Conservation (phyloP, 2,888 invertebrate species). For the Phyllotreta striolata region DNA sequence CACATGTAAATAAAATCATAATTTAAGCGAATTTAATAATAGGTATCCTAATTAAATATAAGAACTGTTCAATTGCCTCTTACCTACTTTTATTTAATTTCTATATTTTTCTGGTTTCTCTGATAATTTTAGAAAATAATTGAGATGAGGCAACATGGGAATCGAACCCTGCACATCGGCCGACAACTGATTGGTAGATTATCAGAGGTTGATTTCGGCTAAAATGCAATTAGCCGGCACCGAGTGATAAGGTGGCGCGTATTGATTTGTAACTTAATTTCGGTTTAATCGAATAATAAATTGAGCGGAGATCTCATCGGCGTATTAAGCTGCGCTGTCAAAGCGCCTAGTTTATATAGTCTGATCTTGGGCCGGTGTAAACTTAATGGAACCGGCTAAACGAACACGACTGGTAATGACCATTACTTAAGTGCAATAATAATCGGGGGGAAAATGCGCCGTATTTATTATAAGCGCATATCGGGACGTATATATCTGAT, state of each 20-base stretch:
- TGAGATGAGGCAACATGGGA: constrained; percentile 17
- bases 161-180: constrained; percentile 28
- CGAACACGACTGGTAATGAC: constrained; percentile 22
- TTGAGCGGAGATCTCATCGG: constrained; percentile 30
- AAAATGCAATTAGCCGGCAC: constrained; percentile 40
- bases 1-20: not conserved
- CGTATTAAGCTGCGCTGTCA: constrained; percentile 29
- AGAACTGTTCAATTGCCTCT: too few species aligned
- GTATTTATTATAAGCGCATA: too few species aligned
- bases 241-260: constrained; percentile 35
- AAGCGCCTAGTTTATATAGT: constrained; percentile 22
- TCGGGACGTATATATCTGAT: too few species aligned
- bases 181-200: constrained; percentile 32
- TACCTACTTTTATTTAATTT: too few species aligned
- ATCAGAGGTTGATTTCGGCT: constrained; percentile 35
- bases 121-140: not conserved
- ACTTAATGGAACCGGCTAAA: constrained; percentile 29
- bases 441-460: not conserved
- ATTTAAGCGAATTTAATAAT: too few species aligned
- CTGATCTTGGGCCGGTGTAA: constrained; percentile 15
- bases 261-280: constrained; percentile 44
- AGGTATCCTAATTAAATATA: too few species aligned
- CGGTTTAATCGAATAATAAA: constrained; percentile 33
- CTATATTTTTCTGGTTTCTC: not conserved
- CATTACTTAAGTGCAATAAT: constrained; percentile 25